phyloP scores from a whole-genome alignment of 2,797 vertebrate species.

The Takifugu ocellatus region DNA sequence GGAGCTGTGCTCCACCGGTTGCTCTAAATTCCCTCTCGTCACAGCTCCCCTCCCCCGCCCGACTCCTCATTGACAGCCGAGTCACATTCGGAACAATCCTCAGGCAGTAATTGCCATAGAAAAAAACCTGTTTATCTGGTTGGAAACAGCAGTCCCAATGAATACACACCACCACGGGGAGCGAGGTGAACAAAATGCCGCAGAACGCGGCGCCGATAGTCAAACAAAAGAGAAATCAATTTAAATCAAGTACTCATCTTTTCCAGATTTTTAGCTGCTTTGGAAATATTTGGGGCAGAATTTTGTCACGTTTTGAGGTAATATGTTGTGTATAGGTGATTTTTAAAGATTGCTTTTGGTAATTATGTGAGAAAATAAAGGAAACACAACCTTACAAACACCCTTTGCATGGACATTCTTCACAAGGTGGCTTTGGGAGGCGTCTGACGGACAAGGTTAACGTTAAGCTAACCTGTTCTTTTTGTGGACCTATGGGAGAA shows the following conservation, averaged over 20 bases:
- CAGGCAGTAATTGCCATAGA: constrained; percentile 80
- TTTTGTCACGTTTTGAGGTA: constrained; percentile 47
- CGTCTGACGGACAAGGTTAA: constrained; percentile 9
- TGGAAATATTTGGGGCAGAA: constrained; percentile 35
- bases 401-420: not conserved
- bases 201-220: constrained; percentile 72
- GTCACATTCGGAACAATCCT: constrained; percentile 75
- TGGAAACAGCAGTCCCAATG: constrained; percentile 70
- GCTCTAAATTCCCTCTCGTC: constrained; percentile 53
- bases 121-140: constrained; percentile 74
- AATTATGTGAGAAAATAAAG: constrained; percentile 51
- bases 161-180: constrained; percentile 62
- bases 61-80: constrained; percentile 72
- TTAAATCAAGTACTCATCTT: constrained; percentile 57
- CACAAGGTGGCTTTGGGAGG: constrained; percentile 12
- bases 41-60: constrained; percentile 42
- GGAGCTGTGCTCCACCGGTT: constrained; percentile 45
- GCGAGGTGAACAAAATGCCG: constrained; percentile 31
- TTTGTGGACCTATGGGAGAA: too few relatives aligned
- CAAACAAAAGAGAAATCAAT: constrained; percentile 75
- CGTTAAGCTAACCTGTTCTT: too few relatives aligned
- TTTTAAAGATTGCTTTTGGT: constrained; percentile 62
- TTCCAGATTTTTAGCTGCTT: constrained; percentile 39
- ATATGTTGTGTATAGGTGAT: constrained; percentile 52
- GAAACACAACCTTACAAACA: constrained; percentile 21